These are phyloP conservation scores for Centropyge bicolor DNA, from an alignment of 2,797 vertebrate species.

Conservation along the genomic window DNA sequence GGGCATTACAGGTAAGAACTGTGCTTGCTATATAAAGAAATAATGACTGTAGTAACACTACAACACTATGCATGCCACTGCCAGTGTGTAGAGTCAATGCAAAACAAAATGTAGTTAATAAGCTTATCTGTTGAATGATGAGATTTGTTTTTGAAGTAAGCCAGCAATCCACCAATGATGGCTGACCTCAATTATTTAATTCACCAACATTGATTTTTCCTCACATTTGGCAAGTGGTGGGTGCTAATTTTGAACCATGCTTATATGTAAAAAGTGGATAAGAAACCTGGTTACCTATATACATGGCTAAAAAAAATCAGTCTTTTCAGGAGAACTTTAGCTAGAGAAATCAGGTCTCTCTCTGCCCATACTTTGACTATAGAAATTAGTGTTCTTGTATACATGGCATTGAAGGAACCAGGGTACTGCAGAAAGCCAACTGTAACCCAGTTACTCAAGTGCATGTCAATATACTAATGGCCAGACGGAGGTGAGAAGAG, in stretches of 20 bases:
- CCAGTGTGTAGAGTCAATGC: too few relatives aligned
- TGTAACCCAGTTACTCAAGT: slow-evolving; percentile 3
- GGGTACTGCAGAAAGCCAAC: neutral
- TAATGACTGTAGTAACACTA: too few relatives aligned
- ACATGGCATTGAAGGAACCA: slow-evolving; percentile 7
- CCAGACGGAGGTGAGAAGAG: neutral
- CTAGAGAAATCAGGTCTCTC: neutral
- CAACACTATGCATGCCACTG: too few relatives aligned
- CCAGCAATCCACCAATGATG: too few relatives aligned
- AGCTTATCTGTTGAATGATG: too few relatives aligned
- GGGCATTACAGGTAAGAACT: slow-evolving; percentile 94
- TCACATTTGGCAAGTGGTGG: too few relatives aligned
- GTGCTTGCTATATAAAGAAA: too few relatives aligned
- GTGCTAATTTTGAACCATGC: too few relatives aligned
- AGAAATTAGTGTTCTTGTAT: neutral
- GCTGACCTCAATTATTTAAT: too few relatives aligned
- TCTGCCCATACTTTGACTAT: neutral
- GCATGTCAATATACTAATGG: neutral
- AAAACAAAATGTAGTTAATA: too few relatives aligned
- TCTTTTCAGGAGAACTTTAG: neutral
- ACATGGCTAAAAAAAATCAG: neutral
- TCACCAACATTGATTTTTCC: too few relatives aligned
- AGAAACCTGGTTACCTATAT: neutral
- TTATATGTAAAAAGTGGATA: neutral
- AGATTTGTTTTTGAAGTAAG: too few relatives aligned